Percentiles rank a stretch among this genome's conserved stretches.
These are phyloP conservation scores for Heliothis subflexa DNA, from an alignment of 1,140 invertebrate species.

Conservation along the genomic window DNA sequence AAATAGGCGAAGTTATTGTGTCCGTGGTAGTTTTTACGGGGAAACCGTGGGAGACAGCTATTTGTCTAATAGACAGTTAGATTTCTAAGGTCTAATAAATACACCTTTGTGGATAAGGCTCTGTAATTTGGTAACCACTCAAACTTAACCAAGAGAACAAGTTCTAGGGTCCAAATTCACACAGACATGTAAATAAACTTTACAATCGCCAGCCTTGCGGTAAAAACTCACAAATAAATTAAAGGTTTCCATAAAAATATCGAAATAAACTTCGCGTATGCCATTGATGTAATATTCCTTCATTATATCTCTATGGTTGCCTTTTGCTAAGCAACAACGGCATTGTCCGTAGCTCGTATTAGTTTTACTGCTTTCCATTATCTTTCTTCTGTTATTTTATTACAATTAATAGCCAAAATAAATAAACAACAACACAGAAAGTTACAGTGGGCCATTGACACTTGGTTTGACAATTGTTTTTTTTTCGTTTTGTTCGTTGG, in stretches of 20 bases:
- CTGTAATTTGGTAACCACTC: no score
- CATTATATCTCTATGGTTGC: conserved; percentile 70
- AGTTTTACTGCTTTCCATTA: conserved; percentile 56
- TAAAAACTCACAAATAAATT: conserved; percentile 73
- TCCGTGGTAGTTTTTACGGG: no score
- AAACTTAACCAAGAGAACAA: not conserved
- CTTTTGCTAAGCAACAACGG: conserved; percentile 68
- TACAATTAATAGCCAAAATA: conserved; percentile 3
- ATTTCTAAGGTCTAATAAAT: no score
- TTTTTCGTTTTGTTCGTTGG: no score
- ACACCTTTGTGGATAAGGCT: no score
- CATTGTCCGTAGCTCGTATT: conserved; percentile 66
- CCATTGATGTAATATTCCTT: conserved; percentile 69
- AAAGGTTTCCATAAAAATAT: conserved; percentile 73
- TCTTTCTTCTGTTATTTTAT: conserved; percentile 21
- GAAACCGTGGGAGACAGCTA: no score
- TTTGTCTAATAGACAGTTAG: no score
- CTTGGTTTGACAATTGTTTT: no score
- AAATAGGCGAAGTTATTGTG: no score
- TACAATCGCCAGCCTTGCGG: no score
- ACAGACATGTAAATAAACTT: not conserved
- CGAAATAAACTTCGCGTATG: conserved; percentile 68
- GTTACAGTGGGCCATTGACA: not conserved
- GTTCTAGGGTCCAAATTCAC: not conserved
- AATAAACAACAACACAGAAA: conserved; percentile 2